Evolutionary conservation across 2,797 vertebrate genomes (phyloP).

Genomic region (Chelidonichthys spinosus): DNA sequence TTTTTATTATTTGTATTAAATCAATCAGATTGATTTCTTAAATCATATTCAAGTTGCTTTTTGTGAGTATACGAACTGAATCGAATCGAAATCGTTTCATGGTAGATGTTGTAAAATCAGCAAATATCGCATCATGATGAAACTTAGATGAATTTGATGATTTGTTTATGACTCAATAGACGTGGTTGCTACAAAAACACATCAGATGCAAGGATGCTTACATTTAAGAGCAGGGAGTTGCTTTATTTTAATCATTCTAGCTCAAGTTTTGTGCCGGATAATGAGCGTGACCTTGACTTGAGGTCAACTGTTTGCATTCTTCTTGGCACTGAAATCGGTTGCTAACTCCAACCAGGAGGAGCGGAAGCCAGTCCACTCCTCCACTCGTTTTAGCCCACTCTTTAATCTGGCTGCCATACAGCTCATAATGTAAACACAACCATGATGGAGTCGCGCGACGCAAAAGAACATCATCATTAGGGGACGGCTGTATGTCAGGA

Average conservation of each 20-base stretch:
- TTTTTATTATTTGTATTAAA: too few relatives aligned
- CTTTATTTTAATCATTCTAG: not conserved
- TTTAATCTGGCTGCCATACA: not conserved
- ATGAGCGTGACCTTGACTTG: not conserved
- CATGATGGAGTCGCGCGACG: not conserved
- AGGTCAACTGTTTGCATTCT: conserved; percentile 8
- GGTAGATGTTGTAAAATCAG: too few relatives aligned
- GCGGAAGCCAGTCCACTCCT: too few relatives aligned
- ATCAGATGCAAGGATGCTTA: not conserved
- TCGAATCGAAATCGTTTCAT: too few relatives aligned
- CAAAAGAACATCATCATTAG: conserved; percentile 6
- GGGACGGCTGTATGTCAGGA: not conserved
- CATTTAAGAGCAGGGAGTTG: not conserved
- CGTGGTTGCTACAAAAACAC: too few relatives aligned
- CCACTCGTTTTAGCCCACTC: not conserved
- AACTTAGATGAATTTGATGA: too few relatives aligned
- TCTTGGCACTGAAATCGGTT: not conserved
- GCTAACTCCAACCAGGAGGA: not conserved
- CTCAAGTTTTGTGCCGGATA: not conserved
- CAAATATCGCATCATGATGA: too few relatives aligned
- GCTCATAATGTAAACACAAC: not conserved
- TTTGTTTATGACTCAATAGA: not conserved
- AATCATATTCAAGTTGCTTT: too few relatives aligned
- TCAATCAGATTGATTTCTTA: too few relatives aligned
- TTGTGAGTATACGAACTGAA: too few relatives aligned